These are phyloP conservation scores for Pipistrellus pipistrellus DNA, from an alignment of 2,797 vertebrate species.

Conservation along the genomic window DNA sequence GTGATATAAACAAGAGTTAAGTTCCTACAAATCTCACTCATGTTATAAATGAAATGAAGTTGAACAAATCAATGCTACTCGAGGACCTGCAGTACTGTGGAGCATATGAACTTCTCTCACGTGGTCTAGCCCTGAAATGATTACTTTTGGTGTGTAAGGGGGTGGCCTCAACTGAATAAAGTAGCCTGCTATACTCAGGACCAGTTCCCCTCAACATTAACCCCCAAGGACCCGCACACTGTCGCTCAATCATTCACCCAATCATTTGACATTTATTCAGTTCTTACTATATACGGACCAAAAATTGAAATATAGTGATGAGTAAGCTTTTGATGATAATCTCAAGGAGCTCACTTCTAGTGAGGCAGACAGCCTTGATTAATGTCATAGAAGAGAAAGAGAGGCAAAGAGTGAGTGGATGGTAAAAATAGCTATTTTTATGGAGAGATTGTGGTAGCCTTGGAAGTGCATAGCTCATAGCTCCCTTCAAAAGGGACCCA, in stretches of 20 bases:
- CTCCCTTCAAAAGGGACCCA: not conserved
- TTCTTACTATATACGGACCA: not conserved
- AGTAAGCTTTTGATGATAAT: not conserved
- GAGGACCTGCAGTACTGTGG: not conserved
- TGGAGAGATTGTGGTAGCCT: not conserved
- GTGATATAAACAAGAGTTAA: not conserved
- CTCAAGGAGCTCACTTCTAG: not conserved
- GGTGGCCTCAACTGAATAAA: not conserved
- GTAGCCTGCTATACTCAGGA: not conserved
- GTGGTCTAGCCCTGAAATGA: not conserved
- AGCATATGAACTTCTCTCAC: not conserved
- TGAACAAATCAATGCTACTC: not conserved
- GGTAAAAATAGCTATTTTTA: not conserved
- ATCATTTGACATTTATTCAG: not conserved
- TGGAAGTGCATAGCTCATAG: not conserved
- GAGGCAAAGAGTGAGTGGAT: not conserved
- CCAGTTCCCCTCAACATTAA: not conserved
- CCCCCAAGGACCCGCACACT: not conserved
- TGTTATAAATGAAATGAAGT: not conserved
- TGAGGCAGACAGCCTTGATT: not conserved
- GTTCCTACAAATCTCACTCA: too few species aligned
- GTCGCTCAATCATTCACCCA: not conserved
- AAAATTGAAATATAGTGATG: not conserved
- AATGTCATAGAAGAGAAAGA: not conserved
- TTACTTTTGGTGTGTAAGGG: not conserved